Conservation (phyloP, 2,113 vertebrate genomes). For the Perca flavescens region DNA sequence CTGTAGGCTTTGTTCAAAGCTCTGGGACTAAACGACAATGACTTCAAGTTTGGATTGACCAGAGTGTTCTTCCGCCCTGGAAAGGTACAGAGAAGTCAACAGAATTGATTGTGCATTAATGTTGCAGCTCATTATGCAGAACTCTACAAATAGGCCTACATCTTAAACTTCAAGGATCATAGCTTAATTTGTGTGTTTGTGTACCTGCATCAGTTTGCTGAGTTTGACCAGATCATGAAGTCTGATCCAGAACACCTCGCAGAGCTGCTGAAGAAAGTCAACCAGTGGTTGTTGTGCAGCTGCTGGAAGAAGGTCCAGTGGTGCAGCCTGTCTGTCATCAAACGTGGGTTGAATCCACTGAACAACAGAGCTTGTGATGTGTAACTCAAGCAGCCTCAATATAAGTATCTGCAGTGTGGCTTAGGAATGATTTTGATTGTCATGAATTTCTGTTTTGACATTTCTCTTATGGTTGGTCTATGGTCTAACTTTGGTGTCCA, state of each 20-base stretch:
- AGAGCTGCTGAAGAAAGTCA: slow-evolving; percentile 93
- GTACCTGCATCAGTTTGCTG: slow-evolving; percentile 90
- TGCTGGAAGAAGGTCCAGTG: slow-evolving; percentile 98
- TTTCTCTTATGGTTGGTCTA: neutral
- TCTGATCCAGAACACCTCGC: slow-evolving; percentile 97
- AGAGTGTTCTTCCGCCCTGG: slow-evolving; percentile 98
- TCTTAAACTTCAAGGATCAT: neutral
- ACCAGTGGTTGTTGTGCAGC: slow-evolving; percentile 95
- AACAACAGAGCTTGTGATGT: neutral
- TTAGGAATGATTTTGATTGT: neutral
- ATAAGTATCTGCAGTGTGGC: neutral
- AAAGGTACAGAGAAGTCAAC: slow-evolving; percentile 86
- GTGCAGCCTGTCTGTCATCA: slow-evolving; percentile 96
- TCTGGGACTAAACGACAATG: slow-evolving; percentile 93
- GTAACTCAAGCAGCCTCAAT: neutral
- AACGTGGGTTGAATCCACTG: slow-evolving; percentile 86
- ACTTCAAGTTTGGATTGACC: slow-evolving; percentile 98
- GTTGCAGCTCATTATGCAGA: neutral
- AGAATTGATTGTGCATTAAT: neutral
- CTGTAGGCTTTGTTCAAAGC: slow-evolving; percentile 97
- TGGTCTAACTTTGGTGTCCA: neutral
- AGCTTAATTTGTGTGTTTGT: slow-evolving; percentile 4
- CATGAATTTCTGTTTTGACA: neutral
- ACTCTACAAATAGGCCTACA: neutral
- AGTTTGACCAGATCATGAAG: slow-evolving; percentile 99